phyloP scores from a whole-genome alignment of 2,113 vertebrate genomes.

The Litocranius walleri region DNA sequence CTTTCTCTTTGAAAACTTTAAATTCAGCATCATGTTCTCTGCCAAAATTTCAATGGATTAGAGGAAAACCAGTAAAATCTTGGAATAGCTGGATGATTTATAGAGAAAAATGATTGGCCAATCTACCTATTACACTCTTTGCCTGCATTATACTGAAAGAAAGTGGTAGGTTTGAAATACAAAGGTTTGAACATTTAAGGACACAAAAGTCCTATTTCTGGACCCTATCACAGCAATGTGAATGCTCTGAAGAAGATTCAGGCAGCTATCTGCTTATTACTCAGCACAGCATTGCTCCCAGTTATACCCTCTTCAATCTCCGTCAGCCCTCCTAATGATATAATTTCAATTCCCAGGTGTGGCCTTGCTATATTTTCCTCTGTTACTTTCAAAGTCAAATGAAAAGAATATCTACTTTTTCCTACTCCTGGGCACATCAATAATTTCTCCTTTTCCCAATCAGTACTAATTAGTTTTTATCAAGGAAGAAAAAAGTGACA shows the following conservation, averaged over 20 bases:
- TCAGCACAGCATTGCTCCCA: background rate
- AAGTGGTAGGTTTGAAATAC: background rate
- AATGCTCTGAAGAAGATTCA: background rate
- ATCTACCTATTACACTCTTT: background rate
- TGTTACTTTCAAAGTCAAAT: background rate
- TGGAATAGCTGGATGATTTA: background rate
- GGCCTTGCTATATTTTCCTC: background rate
- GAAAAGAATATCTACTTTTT: background rate
- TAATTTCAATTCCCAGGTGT: background rate
- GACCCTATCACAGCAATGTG: background rate
- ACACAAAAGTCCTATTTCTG: background rate
- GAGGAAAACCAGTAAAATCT: background rate
- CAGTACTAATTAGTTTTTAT: background rate
- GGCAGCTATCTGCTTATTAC: background rate
- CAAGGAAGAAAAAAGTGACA: background rate
- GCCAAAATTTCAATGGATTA: background rate
- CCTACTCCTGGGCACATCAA: accelerated
- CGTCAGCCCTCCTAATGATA: background rate
- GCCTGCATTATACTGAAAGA: background rate
- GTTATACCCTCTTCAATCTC: background rate
- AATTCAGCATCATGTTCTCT: conserved; percentile 18
- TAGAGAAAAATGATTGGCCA: background rate
- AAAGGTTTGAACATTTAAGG: background rate
- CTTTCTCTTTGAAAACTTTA: conserved; percentile 28
- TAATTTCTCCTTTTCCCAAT: background rate